Conservation (phyloP, 2,888 invertebrate species). For the Tipula lateralis region DNA sequence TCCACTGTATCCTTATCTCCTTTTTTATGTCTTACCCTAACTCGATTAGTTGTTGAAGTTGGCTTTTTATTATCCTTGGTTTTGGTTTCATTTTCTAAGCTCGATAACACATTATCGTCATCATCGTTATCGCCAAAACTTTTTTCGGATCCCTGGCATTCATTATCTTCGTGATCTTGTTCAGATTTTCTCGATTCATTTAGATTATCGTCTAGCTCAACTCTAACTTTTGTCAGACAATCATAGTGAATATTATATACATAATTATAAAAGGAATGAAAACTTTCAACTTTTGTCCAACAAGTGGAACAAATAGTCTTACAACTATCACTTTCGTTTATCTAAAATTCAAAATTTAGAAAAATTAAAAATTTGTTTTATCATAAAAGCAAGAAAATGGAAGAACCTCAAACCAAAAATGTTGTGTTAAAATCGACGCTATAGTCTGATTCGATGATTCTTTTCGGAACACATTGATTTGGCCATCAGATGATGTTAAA, state of each 20-base stretch:
- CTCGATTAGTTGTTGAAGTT: too few species aligned
- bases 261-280: neutral
- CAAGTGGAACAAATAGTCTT: neutral
- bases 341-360: neutral
- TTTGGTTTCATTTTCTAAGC: neutral
- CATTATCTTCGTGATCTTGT: neutral
- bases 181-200: neutral
- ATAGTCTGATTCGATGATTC: neutral
- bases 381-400: neutral
- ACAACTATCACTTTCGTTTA: neutral
- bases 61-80: neutral
- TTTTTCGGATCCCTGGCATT: neutral
- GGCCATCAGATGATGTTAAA: neutral
- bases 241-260: neutral
- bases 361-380: too few species aligned
- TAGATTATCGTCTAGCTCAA: neutral
- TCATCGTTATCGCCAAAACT: neutral
- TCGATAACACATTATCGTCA: neutral
- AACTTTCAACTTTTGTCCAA: neutral
- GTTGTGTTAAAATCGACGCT: neutral
- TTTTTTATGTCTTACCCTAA: neutral
- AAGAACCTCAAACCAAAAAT: constrained; percentile 25
- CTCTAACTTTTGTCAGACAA: neutral
- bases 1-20: neutral
- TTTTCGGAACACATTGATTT: neutral